Conservation (phyloP, 92 coral and sea anemone genomes). For the Micromussa lordhowensis region DNA sequence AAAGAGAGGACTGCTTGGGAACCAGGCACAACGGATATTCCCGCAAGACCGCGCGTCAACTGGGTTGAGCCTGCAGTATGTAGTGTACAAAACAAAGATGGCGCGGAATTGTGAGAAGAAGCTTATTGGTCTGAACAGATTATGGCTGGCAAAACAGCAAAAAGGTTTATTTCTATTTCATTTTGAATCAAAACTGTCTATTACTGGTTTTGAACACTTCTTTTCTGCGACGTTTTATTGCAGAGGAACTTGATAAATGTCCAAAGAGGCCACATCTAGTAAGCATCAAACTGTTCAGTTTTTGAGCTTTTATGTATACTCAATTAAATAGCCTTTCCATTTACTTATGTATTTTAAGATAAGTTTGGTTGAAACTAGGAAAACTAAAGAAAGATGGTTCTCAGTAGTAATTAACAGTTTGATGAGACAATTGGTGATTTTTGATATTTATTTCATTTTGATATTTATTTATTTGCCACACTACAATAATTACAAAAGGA, state of each 20-base stretch:
- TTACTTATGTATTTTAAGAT: too few relatives aligned
- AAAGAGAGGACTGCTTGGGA: constrained; percentile 76
- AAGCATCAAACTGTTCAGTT: constrained; percentile 43
- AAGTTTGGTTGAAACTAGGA: background rate
- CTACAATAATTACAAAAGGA: too few relatives aligned
- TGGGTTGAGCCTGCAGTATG: constrained; percentile 62
- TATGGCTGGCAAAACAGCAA: constrained; percentile 84
- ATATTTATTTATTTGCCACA: too few relatives aligned
- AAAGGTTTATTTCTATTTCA: constrained; percentile 61
- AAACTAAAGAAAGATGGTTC: background rate
- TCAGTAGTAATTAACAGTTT: background rate
- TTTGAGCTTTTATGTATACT: background rate
- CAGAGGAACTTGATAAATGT: constrained; percentile 76
- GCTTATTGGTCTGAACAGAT: constrained; percentile 86
- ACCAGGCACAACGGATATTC: constrained; percentile 56
- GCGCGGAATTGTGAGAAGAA: constrained; percentile 95
- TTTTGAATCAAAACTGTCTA: background rate
- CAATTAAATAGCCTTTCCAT: too few relatives aligned
- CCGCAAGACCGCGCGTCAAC: constrained; percentile 36
- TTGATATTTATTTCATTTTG: background rate
- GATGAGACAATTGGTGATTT: background rate
- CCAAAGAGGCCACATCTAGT: constrained; percentile 90
- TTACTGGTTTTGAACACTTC: background rate
- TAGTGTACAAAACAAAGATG: constrained; percentile 73
- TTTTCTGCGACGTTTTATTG: constrained; percentile 5